Evolutionary conservation across 1,140 invertebrate species (phyloP), one percentile per base, ranked within the genome.

Genomic region (Pantala flavescens): DNA sequence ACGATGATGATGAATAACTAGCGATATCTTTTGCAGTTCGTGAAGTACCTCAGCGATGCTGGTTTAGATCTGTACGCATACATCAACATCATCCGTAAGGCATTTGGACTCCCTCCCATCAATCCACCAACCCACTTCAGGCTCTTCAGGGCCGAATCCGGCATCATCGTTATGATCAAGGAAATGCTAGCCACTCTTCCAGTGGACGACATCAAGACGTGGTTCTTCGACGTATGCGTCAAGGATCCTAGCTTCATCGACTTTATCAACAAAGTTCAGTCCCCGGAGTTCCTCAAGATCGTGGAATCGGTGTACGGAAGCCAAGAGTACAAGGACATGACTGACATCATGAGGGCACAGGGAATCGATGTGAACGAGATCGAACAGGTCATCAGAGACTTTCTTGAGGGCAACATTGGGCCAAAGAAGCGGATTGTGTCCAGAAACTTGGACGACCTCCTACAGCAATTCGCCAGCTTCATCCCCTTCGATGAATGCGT

Each of bases 131-230:
- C 11, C 23, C 49, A 63, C 49, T 16, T 16, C 49, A 16, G 49
- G 5, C 2, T 21, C 49, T 12, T 7, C 49, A 1, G 16, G 16
- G n/a, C 16, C 16, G 49, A 63, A 12, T 63, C 49, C n/a, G 49
- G 49, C 5, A 63, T 63, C 49, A 63, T 63, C n/a, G n/a, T 19
- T 5, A 63, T 63, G 0, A 71, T 81, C 12, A 28, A 77, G 3
- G 79, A 81, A 49, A 70, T 82, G 0, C 74, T 75, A 73, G 75
- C 77, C 11, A 7, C 79, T 16, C 70, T 81, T n/a, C 81, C 81
- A 10, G 10, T 76, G 0, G 72, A 80, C 0, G 28, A 81, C 23
- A 77, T 81, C 12, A 71, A 78, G 23, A 76, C 74, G n/a, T 72
- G 81, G 23, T 78, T 78, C 73, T 0, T 77, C 0, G 16, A 80